Conservation (phyloP, 30 jellyfish, hydroid and myxozoan genomes). For the Chrysaora quinquecirrha region DNA sequence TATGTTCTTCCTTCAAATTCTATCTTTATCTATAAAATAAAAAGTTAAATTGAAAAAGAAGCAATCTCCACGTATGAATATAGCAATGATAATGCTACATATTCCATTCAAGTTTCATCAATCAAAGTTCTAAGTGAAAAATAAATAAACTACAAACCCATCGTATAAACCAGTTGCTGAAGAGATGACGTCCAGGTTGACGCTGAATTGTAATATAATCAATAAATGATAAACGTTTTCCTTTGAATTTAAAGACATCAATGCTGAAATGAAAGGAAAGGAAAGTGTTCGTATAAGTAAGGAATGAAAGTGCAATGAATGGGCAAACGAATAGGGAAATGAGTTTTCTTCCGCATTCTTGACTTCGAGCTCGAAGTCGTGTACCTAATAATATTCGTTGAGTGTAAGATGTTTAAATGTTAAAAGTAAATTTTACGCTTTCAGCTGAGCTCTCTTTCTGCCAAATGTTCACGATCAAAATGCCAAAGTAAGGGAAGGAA, state of each 20-base stretch:
- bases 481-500: not conserved
- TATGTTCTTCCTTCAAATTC: slow-evolving; percentile 37
- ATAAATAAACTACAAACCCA: slow-evolving; percentile 9
- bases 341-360: not conserved
- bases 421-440: not conserved
- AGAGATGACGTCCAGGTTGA: not conserved
- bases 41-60: not conserved
- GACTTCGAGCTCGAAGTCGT: not conserved
- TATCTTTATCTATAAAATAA: slow-evolving; percentile 28
- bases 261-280: not conserved
- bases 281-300: not conserved
- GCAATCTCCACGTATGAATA: not conserved
- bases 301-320: not conserved
- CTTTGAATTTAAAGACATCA: slow-evolving; percentile 3
- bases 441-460: too few species aligned
- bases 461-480: too few species aligned
- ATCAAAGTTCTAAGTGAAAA: not conserved
- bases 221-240: not conserved
- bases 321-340: not conserved
- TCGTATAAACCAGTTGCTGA: slow-evolving; percentile 23
- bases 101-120: not conserved
- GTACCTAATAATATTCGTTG: not conserved
- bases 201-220: slow-evolving; percentile 9
- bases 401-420: not conserved
- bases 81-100: not conserved